Evolutionary conservation across 1,140 invertebrate species (phyloP).

Genomic region (Ips typographus): DNA sequence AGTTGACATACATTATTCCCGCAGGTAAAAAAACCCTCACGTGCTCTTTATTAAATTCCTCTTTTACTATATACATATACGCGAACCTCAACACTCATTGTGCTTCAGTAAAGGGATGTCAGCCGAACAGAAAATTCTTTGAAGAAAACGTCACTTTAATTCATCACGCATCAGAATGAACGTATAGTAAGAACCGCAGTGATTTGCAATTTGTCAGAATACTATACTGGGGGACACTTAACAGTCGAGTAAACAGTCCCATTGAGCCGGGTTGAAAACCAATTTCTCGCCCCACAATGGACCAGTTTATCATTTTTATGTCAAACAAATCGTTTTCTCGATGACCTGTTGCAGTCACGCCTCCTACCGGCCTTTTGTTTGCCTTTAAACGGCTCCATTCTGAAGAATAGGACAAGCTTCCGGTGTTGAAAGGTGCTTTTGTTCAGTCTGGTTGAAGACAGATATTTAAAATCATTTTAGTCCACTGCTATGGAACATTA

Average conservation of each 20-base stretch:
- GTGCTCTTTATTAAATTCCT: too few relatives aligned
- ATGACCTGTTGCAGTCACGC: slow-evolving; percentile 30
- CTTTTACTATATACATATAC: too few relatives aligned
- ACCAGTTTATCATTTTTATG: slow-evolving; percentile 37
- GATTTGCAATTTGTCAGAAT: slow-evolving; percentile 29
- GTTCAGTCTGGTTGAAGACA: background rate
- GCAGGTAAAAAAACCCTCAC: too few relatives aligned
- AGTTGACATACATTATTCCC: too few relatives aligned
- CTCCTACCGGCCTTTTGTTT: background rate
- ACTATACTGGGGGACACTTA: slow-evolving; percentile 1
- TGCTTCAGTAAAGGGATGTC: too few relatives aligned
- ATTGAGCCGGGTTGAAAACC: slow-evolving; percentile 20
- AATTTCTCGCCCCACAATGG: slow-evolving; percentile 31
- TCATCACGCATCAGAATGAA: background rate
- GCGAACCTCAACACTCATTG: too few relatives aligned
- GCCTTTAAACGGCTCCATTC: too few relatives aligned
- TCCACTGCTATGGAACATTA: too few relatives aligned
- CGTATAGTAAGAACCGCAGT: slow-evolving; percentile 6
- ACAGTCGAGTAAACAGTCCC: slow-evolving; percentile 33
- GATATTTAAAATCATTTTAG: too few relatives aligned
- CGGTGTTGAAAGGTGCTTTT: slow-evolving; percentile 29
- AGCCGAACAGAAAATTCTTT: too few relatives aligned
- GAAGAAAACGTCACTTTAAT: too few relatives aligned
- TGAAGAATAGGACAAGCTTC: slow-evolving; percentile 5
- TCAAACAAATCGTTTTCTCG: slow-evolving; percentile 37